A percentile compares a stretch with the other conserved stretches of the same genome.
These are phyloP conservation scores for Gobius niger DNA, from an alignment of 2,113 vertebrate genomes.

Conservation along the genomic window DNA sequence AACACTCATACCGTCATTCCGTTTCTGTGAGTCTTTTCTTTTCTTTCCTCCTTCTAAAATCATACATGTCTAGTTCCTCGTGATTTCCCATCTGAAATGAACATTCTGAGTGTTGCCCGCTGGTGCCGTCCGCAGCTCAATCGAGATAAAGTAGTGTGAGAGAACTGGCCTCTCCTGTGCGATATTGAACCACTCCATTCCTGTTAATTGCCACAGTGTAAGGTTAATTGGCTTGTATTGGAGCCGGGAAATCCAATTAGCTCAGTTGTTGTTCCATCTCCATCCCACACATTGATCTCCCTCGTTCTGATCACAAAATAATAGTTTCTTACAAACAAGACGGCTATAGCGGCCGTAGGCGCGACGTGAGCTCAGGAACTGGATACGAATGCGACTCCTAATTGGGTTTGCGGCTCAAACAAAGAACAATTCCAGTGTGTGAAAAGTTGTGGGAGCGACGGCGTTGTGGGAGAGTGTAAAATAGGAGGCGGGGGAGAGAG, in stretches of 20 bases:
- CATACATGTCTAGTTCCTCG: too few species aligned
- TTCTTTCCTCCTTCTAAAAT: too few species aligned
- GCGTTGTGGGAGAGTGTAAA: background rate
- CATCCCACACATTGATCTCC: conserved; percentile 59
- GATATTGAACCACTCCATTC: conserved; percentile 70
- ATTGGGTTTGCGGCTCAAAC: conserved; percentile 7
- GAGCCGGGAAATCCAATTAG: conserved; percentile 70
- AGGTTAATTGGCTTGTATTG: conserved; percentile 78
- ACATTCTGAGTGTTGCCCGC: conserved; percentile 13
- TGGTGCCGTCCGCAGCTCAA: conserved; percentile 38
- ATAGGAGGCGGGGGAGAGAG: background rate
- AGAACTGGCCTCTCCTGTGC: conserved; percentile 62
- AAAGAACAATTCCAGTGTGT: conserved; percentile 18
- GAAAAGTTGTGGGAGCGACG: conserved; percentile 30
- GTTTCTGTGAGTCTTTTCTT: too few species aligned
- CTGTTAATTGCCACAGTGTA: conserved; percentile 73
- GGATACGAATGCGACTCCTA: conserved; percentile 23
- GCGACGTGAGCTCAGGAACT: conserved; percentile 14
- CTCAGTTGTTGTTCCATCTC: conserved; percentile 58
- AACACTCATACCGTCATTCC: too few species aligned
- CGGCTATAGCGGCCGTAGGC: conserved; percentile 19
- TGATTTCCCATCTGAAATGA: background rate
- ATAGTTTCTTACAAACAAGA: conserved; percentile 60
- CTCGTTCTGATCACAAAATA: conserved; percentile 64
- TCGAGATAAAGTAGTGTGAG: conserved; percentile 61